Percentiles rank a stretch among this genome's conserved stretches.
phyloP scores from a whole-genome alignment of 2,113 vertebrate species.

The Ascaphus truei region DNA sequence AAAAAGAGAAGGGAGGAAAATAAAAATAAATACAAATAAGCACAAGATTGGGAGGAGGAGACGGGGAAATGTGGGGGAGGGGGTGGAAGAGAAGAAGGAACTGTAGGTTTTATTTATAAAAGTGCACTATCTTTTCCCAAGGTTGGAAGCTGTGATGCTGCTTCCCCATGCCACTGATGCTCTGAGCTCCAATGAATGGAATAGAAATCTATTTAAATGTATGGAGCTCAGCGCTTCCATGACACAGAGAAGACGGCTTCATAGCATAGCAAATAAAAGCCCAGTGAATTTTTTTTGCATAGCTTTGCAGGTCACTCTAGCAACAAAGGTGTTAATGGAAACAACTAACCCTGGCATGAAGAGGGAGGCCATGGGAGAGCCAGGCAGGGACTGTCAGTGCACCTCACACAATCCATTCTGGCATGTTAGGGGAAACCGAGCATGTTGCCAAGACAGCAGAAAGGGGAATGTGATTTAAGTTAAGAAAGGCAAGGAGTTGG shows the following conservation, averaged over 20 bases:
- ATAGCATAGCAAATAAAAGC: background rate
- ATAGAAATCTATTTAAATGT: background rate
- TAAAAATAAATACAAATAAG: too few relatives aligned
- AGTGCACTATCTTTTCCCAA: background rate
- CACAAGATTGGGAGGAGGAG: too few relatives aligned
- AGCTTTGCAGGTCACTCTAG: constrained; percentile 19
- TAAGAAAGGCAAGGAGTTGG: constrained; percentile 24
- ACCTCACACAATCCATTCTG: constrained; percentile 21
- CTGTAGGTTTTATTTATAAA: background rate
- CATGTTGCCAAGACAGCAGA: constrained; percentile 21
- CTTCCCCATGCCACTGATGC: background rate
- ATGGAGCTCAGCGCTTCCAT: background rate
- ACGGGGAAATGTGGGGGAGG: too few relatives aligned
- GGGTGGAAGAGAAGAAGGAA: background rate
- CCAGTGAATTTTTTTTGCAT: constrained; percentile 15
- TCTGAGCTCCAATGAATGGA: background rate
- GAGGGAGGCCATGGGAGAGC: constrained; percentile 11
- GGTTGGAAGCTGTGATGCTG: background rate
- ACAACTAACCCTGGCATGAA: constrained; percentile 27
- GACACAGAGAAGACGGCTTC: background rate
- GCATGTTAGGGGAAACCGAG: background rate
- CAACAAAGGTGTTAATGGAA: constrained; percentile 28
- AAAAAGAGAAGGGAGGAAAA: too few relatives aligned
- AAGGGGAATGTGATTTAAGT: constrained; percentile 22
- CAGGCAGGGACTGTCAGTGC: constrained; percentile 8